These are phyloP conservation scores for Propsilocerus akamusi DNA, from an alignment of 1,140 invertebrate genomes.

Conservation along the genomic window DNA sequence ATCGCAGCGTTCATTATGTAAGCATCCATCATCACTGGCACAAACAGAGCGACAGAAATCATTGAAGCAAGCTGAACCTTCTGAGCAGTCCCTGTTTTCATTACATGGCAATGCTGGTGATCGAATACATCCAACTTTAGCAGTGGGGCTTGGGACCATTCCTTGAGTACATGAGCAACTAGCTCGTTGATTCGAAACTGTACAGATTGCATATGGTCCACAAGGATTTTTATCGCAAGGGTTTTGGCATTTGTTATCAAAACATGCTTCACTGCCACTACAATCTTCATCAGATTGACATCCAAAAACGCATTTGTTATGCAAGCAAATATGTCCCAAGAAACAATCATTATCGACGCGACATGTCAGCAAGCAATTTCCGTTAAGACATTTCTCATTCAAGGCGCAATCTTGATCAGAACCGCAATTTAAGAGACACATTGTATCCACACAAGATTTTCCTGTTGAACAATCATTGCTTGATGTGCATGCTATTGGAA, in stretches of 20 bases:
- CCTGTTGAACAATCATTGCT: constrained; percentile 46
- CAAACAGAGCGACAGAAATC: constrained; percentile 56
- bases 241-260: constrained; percentile 58
- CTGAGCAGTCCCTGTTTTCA: constrained; percentile 50
- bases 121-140: constrained; percentile 63
- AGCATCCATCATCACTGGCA: constrained; percentile 48
- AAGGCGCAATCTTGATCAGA: constrained; percentile 72
- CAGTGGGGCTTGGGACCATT: constrained; percentile 66
- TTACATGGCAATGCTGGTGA: constrained; percentile 47
- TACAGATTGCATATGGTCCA: constrained; percentile 64
- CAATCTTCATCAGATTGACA: constrained; percentile 77
- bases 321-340: constrained; percentile 70
- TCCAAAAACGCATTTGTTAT: constrained; percentile 67
- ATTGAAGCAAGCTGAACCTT: constrained; percentile 48
- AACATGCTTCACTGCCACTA: constrained; percentile 57
- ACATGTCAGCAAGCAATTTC: constrained; percentile 69
- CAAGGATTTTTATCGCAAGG: constrained; percentile 60
- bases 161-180: constrained; percentile 57
- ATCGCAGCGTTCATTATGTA: constrained; percentile 65
- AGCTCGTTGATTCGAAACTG: constrained; percentile 62
- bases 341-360: constrained; percentile 80
- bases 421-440: constrained; percentile 54
- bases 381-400: constrained; percentile 71
- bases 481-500: constrained; percentile 52
- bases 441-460: constrained; percentile 53